Base-by-base conservation (phyloP, 2,113 vertebrate species). In the Sturnus vulgaris region DNA sequence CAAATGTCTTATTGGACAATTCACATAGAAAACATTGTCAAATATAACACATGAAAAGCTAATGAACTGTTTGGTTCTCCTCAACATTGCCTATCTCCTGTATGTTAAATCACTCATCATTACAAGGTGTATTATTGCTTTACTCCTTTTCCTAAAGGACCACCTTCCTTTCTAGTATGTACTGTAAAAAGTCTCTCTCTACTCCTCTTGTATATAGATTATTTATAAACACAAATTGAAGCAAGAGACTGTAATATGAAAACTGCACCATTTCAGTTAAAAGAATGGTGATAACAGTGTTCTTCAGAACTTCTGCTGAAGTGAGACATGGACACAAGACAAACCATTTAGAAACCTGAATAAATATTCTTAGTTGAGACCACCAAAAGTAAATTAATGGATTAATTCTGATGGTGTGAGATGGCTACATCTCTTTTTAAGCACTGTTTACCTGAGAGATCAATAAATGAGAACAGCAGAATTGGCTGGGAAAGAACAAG, bases 211-310 rank as follows among this genome's bases (percentile, higher is more conserved):
- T 95, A 95, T 22, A 93, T 94, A 95, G 72, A 64, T 95, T 96
- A 96, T 97, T 97, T 97, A 97, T 96, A 86, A 94, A 89, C 61
- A 59, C 12, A 44, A 82, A 84, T 56, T 68, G 39, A 93, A 86
- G 60, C 42, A 65, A 83, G 56, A 78, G 60, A 92, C 65, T 91
- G 77, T 77, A 92, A 63, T 46, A 86, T 13, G 44, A 93, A 90
- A 94, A 78, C 9, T 31, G 52, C 5, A 71, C 18, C 5, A 3
- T 50, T 92, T 66, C 50, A 39, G 63, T 65, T 66, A 53, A 80
- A 94, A 55, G 40, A 93, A 57, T 35, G 70, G 42, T 6, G 27
- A 66, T 28, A 81, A 81, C 7, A 35, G 12, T 13, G 27, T 52
- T 86, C 73, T 85, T 72, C 39, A 69, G 42, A 85, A 85, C 33